Percentiles rank a stretch among this genome's conserved stretches.
Conservation (phyloP, 2,888 invertebrate genomes). For the Pachymerium ferrugineum region DNA sequence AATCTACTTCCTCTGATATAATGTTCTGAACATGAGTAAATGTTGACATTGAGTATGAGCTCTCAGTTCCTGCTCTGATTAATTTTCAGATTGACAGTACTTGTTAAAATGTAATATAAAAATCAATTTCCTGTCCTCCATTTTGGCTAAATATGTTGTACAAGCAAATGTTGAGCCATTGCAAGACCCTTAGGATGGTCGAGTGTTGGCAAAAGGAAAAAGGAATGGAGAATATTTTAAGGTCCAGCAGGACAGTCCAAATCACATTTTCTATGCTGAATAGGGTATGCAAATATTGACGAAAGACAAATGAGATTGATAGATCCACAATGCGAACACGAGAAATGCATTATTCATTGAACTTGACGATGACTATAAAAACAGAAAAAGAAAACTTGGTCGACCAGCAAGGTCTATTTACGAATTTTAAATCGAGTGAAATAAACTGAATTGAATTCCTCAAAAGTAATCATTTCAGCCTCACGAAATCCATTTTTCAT, state of each 20-base stretch:
- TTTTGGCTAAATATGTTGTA: neutral
- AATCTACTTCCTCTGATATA: conserved; percentile 2
- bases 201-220: neutral
- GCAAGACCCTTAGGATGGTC: neutral
- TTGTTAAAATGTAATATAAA: neutral
- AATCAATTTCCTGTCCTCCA: neutral
- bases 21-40: conserved; percentile 3
- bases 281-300: neutral
- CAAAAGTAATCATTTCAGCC: no score
- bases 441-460: no score
- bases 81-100: conserved; percentile 7
- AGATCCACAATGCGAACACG: neutral
- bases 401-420: neutral
- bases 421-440: no score
- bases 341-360: neutral
- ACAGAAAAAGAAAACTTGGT: neutral
- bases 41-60: conserved; percentile 2
- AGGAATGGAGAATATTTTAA: neutral
- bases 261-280: conserved; percentile 4
- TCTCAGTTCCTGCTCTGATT: conserved; percentile 9
- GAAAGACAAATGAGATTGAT: conserved; percentile 8
- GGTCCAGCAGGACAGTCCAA: conserved; percentile 9
- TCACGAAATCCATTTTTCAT: no score
- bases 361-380: neutral
- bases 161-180: neutral